Evolutionary conservation across 2,797 vertebrate species (phyloP).

Genomic region (Peromyscus aztecus): DNA sequence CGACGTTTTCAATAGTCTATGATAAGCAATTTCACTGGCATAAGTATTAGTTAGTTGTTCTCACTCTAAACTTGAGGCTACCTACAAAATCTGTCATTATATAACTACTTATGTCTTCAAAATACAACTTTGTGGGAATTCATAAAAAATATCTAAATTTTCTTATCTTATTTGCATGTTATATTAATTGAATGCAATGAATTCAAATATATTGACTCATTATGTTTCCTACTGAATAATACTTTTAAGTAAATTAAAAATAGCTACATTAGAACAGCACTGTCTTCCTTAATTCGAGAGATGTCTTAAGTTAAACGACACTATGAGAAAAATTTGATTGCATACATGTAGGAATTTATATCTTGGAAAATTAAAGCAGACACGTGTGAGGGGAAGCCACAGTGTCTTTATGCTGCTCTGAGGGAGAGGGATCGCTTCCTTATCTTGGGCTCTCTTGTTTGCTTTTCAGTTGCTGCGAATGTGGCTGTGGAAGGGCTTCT

Average conservation of each 20-base stretch:
- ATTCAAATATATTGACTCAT: not conserved
- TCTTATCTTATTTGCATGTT: slow-evolving; percentile 38
- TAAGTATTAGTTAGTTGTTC: not conserved
- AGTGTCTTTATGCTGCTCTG: slow-evolving; percentile 81
- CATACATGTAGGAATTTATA: not conserved
- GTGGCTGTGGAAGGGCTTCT: slow-evolving; percentile 90
- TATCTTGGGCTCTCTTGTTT: slow-evolving; percentile 90
- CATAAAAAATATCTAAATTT: slow-evolving; percentile 41
- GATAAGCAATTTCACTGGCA: not conserved
- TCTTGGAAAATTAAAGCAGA: slow-evolving; percentile 40
- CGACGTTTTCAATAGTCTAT: not conserved
- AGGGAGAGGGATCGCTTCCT: slow-evolving; percentile 86
- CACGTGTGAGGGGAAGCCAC: slow-evolving; percentile 64
- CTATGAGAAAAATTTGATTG: not conserved
- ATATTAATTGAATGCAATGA: slow-evolving; percentile 21
- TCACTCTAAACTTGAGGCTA: not conserved
- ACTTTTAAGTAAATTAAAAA: slow-evolving; percentile 47
- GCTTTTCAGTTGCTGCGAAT: slow-evolving; percentile 90
- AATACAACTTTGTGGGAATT: slow-evolving; percentile 29
- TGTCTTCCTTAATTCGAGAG: slow-evolving; percentile 30
- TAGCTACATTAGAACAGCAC: not conserved
- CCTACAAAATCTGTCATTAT: not conserved
- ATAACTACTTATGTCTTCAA: slow-evolving; percentile 19
- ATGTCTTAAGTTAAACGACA: slow-evolving; percentile 29
- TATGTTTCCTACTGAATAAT: slow-evolving; percentile 41